Percentiles rank a stretch among this genome's conserved stretches.
These are phyloP conservation scores for Oriolus oriolus DNA, from an alignment of 2,113 vertebrate species.

Conservation along the genomic window DNA sequence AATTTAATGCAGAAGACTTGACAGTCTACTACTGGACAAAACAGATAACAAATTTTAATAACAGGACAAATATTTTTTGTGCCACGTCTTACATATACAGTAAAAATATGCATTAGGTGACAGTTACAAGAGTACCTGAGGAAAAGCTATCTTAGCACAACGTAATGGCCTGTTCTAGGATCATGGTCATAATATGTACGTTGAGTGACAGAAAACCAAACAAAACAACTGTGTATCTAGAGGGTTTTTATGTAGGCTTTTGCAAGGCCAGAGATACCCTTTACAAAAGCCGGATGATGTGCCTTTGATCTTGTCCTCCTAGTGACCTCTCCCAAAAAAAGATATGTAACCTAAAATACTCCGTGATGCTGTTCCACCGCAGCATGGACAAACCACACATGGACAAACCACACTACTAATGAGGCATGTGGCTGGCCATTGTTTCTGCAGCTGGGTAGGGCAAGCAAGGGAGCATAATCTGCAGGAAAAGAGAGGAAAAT, in stretches of 20 bases:
- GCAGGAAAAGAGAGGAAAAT: not conserved
- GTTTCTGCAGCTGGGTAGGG: not conserved
- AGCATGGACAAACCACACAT: not conserved
- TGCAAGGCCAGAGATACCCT: not conserved
- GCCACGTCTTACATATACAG: rapidly evolving
- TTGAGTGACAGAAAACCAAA: not conserved
- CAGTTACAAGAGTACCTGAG: not conserved
- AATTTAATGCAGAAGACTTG: not conserved
- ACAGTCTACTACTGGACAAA: not conserved
- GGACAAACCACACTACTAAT: not conserved
- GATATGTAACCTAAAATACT: not conserved
- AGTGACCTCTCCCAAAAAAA: not conserved
- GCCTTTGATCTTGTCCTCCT: not conserved
- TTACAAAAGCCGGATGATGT: not conserved
- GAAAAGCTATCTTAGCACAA: not conserved
- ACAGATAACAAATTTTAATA: not conserved
- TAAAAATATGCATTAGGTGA: not conserved
- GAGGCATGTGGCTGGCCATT: not conserved
- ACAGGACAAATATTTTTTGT: not conserved
- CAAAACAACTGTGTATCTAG: not conserved
- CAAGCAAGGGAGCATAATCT: not conserved
- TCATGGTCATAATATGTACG: not conserved
- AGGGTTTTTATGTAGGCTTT: not conserved
- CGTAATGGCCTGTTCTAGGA: not conserved
- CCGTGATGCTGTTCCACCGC: not conserved